These are phyloP conservation scores for Onychomys torridus DNA, from an alignment of 2,797 vertebrate species.

Conservation along the genomic window DNA sequence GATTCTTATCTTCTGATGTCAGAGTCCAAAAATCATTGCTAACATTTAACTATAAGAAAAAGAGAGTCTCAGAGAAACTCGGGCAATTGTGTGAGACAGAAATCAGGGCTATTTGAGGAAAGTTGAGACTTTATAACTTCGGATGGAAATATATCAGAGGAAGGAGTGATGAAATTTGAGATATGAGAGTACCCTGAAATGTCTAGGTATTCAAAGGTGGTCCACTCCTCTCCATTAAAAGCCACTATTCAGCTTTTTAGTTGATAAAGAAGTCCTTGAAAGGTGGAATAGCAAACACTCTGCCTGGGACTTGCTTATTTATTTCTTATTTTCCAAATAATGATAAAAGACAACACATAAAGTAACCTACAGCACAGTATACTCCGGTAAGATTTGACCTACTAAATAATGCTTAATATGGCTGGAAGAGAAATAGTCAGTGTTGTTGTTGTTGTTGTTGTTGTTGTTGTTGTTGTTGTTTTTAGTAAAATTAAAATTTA, in stretches of 20 bases:
- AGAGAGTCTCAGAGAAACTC: background rate
- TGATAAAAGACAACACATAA: background rate
- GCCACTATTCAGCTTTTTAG: background rate
- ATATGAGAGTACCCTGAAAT: background rate
- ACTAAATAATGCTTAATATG: background rate
- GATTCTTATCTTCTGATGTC: background rate
- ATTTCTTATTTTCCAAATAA: background rate
- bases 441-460: background rate
- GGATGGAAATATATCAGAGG: background rate
- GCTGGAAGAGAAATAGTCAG: background rate
- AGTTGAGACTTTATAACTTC: background rate
- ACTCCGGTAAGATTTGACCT: background rate
- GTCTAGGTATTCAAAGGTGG: background rate
- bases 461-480: too few relatives aligned
- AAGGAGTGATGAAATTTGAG: background rate
- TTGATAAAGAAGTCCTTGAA: background rate
- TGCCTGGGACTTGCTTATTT: background rate
- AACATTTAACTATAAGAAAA: constrained; percentile 17
- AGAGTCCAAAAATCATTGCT: background rate
- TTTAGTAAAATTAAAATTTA: background rate
- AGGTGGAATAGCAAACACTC: background rate
- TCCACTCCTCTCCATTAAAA: background rate
- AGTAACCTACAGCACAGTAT: background rate
- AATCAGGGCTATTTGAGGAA: background rate
- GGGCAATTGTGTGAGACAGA: background rate